phyloP scores from a whole-genome alignment of 2,113 vertebrate species.

The Ctenomys sociabilis region DNA sequence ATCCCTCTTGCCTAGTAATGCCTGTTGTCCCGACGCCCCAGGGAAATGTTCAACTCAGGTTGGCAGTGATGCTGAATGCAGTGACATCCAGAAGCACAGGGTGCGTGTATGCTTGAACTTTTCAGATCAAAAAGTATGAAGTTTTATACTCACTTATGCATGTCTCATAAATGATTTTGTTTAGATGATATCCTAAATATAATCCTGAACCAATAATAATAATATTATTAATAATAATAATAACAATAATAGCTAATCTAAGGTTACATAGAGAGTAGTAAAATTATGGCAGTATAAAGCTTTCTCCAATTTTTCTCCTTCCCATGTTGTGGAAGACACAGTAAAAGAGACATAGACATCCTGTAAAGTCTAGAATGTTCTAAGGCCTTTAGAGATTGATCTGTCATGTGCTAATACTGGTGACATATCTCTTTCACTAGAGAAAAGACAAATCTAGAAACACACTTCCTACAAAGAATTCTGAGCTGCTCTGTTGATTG shows the following conservation, averaged over 20 bases:
- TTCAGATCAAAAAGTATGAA: not conserved
- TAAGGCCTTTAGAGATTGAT: not conserved
- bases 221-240: not conserved
- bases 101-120: not conserved
- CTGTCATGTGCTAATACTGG: not conserved
- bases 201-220: not conserved
- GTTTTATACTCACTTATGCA: not conserved
- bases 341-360: not conserved
- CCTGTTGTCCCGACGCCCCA: not conserved
- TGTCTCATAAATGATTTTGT: not conserved
- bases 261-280: not conserved
- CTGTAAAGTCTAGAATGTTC: not conserved
- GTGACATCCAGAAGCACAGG: no score
- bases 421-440: not conserved
- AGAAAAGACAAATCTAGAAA: not conserved
- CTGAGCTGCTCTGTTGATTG: not conserved
- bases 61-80: not conserved
- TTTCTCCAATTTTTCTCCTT: not conserved
- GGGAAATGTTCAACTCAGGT: fast-evolving
- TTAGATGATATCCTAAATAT: not conserved
- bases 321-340: not conserved
- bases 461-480: not conserved
- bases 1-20: not conserved
- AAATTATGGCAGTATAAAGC: not conserved
- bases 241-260: not conserved